Evolutionary conservation across 1,140 invertebrate species (phyloP).

Genomic region (Protaetia brevitarsis): DNA sequence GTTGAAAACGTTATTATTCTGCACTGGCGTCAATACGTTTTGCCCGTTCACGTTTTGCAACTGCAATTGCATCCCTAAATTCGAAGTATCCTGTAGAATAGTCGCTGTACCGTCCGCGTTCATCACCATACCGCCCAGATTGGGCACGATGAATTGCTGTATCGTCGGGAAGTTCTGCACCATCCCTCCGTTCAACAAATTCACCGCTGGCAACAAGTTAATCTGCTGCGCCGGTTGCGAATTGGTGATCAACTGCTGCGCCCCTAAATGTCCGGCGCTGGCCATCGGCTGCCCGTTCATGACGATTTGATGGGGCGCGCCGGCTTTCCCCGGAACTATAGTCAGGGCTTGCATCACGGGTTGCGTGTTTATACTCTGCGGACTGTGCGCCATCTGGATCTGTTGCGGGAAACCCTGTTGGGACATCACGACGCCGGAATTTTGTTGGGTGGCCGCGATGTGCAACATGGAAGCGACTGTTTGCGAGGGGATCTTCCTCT

Average conservation of each 20-base stretch:
- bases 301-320: constrained; percentile 64
- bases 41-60: constrained; percentile 77
- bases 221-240: constrained; percentile 72
- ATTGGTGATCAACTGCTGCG: constrained; percentile 67
- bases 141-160: constrained; percentile 79
- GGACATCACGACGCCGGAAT: constrained; percentile 48
- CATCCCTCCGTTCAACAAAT: constrained; percentile 70
- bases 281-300: constrained; percentile 65
- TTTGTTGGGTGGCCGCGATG: constrained; percentile 57
- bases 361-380: constrained; percentile 55
- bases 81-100: constrained; percentile 68
- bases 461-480: constrained; percentile 74
- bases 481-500: constrained; percentile 66
- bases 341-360: constrained; percentile 72
- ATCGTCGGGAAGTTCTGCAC: constrained; percentile 75
- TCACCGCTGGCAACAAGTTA: constrained; percentile 76
- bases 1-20: constrained; percentile 59
- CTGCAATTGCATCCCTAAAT: constrained; percentile 69
- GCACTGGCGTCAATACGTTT: constrained; percentile 71
- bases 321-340: constrained; percentile 71
- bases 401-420: constrained; percentile 60
- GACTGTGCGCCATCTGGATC: constrained; percentile 62
- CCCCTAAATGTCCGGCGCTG: constrained; percentile 58
- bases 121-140: constrained; percentile 58
- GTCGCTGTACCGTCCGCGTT: constrained; percentile 57